These are phyloP conservation scores for Nomada ruficornis DNA, from an alignment of 2,888 invertebrate species.

Conservation along the genomic window DNA sequence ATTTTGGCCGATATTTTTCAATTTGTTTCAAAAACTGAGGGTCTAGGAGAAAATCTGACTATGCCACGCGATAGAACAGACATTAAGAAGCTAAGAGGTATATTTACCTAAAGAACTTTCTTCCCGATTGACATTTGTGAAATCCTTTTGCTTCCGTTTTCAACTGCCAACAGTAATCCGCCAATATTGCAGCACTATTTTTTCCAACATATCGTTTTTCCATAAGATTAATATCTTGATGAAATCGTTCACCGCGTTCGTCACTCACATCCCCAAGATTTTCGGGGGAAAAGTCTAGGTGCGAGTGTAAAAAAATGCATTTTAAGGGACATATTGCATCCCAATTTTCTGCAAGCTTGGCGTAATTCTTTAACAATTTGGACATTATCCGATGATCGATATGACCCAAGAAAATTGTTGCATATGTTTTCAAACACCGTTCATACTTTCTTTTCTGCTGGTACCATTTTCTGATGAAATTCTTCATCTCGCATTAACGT, in stretches of 20 bases:
- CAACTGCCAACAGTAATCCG: background rate
- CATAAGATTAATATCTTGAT: background rate
- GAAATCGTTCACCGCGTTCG: background rate
- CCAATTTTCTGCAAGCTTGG: background rate
- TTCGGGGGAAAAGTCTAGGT: background rate
- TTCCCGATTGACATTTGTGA: no score
- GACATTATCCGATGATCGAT: background rate
- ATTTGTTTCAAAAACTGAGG: no score
- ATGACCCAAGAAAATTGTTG: background rate
- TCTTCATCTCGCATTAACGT: background rate
- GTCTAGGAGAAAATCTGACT: no score
- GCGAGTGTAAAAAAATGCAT: background rate
- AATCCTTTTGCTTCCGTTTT: no score
- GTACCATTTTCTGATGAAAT: background rate
- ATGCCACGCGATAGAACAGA: no score
- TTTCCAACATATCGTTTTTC: background rate
- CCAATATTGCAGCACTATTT: background rate
- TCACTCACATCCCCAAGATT: background rate
- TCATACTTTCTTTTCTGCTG: constrained; percentile 1
- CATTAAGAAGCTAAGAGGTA: no score
- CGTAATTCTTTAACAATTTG: no score
- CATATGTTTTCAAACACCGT: background rate
- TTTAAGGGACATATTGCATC: background rate
- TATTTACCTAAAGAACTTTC: no score
- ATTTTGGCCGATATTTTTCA: no score